These are phyloP conservation scores for Ericerus pela DNA, from an alignment of 1,140 invertebrate genomes.

Conservation along the genomic window DNA sequence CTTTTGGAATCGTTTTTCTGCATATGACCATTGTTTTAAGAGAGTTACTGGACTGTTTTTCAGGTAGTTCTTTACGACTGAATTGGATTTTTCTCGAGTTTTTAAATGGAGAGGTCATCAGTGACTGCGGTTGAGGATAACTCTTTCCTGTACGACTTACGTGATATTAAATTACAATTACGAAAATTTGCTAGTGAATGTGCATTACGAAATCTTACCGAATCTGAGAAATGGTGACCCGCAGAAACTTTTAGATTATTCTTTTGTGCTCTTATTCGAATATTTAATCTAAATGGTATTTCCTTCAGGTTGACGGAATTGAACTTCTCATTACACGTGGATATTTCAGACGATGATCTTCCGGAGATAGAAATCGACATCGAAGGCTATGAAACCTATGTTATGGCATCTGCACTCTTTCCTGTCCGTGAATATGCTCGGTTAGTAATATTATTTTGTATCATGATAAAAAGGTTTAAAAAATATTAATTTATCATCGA, in stretches of 20 bases:
- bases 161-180: not conserved
- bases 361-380: not conserved
- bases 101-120: too few species aligned
- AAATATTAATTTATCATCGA: too few species aligned
- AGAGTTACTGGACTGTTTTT: too few species aligned
- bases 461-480: too few species aligned
- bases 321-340: not conserved
- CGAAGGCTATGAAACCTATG: conserved; percentile 2
- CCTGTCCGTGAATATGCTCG: not conserved
- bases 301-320: not conserved
- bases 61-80: too few species aligned
- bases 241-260: not conserved
- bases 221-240: conserved; percentile 5
- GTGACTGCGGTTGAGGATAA: too few species aligned
- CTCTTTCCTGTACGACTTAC: not conserved
- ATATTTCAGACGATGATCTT: not conserved
- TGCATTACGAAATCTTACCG: not conserved
- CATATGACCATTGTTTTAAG: too few species aligned
- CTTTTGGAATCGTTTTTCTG: too few species aligned
- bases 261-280: not conserved
- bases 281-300: not conserved
- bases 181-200: not conserved
- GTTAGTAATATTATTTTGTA: too few species aligned
- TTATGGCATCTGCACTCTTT: not conserved
- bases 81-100: too few species aligned